These are phyloP conservation scores for Pocillopora grandis DNA, from an alignment of 92 coral and sea anemone genomes.

Conservation along the genomic window DNA sequence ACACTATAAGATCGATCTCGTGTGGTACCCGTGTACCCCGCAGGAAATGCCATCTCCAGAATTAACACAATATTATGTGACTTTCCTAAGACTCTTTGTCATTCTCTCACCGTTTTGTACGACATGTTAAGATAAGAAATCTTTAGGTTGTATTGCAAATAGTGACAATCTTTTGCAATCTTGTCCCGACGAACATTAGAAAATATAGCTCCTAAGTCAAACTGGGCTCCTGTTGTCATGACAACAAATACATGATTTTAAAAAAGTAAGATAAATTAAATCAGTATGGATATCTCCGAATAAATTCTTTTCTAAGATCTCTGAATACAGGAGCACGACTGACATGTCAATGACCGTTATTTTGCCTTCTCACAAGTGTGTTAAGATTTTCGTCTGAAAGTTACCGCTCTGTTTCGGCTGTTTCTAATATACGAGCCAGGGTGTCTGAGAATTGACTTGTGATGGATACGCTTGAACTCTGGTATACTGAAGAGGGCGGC, in stretches of 20 bases:
- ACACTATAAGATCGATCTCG: not conserved
- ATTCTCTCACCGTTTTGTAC: not conserved
- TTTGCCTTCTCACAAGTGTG: not conserved
- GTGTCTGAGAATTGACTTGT: not conserved
- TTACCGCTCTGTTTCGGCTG: not conserved
- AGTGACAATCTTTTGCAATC: not conserved
- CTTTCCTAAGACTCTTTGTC: not conserved
- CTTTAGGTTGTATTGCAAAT: not conserved
- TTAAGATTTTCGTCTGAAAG: not conserved
- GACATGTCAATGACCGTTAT: not conserved
- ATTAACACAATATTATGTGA: not conserved
- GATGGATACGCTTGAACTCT: not conserved
- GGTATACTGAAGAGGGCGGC: not conserved
- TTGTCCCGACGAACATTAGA: not conserved
- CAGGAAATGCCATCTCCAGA: slow-evolving; percentile 17
- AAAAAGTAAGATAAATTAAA: not conserved
- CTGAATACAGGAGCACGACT: not conserved
- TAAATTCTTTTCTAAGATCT: not conserved
- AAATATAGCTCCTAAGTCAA: not conserved
- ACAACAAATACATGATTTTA: not conserved
- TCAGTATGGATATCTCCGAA: not conserved
- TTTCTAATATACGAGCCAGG: not conserved
- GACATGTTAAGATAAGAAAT: not conserved
- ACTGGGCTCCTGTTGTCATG: slow-evolving; percentile 4
- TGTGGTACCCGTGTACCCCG: slow-evolving; percentile 20